Percentiles rank a stretch among this genome's conserved stretches.
Evolutionary conservation across 1,140 invertebrate genomes (phyloP).

Genomic region (Drosophila nigrodunni): DNA sequence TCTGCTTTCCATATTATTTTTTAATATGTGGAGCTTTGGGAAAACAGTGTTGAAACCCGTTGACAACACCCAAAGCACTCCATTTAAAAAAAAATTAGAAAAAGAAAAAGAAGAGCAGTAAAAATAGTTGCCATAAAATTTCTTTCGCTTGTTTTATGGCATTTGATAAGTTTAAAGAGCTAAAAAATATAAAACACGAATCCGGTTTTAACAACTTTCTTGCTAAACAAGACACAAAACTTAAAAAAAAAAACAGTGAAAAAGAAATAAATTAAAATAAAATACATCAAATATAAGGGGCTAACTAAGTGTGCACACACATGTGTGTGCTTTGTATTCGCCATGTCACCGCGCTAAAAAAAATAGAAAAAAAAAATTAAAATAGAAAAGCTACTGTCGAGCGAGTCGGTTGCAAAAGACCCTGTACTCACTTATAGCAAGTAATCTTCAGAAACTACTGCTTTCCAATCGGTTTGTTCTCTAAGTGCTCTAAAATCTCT

Average conservation of each 20-base stretch:
- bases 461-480: no score
- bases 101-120: background rate
- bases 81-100: background rate
- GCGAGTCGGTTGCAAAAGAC: no score
- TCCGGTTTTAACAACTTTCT: conserved; percentile 45
- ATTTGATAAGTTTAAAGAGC: conserved; percentile 18
- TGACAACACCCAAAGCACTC: conserved; percentile 25
- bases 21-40: conserved; percentile 35
- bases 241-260: conserved; percentile 4
- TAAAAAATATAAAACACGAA: conserved; percentile 9
- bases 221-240: conserved; percentile 19
- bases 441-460: no score
- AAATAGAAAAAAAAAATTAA: background rate
- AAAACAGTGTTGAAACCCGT: conserved; percentile 35
- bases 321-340: background rate
- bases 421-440: no score
- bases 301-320: conserved; percentile 12
- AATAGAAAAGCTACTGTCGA: conserved; percentile 2
- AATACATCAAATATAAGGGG: conserved; percentile 41
- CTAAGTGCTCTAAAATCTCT: no score
- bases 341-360: conserved; percentile 14
- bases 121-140: conserved; percentile 23
- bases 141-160: conserved; percentile 31
- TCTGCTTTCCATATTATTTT: conserved; percentile 10
- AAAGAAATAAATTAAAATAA: conserved; percentile 29